These are phyloP conservation scores for Chanos chanos DNA, from an alignment of 2,797 vertebrate genomes.

Conservation along the genomic window DNA sequence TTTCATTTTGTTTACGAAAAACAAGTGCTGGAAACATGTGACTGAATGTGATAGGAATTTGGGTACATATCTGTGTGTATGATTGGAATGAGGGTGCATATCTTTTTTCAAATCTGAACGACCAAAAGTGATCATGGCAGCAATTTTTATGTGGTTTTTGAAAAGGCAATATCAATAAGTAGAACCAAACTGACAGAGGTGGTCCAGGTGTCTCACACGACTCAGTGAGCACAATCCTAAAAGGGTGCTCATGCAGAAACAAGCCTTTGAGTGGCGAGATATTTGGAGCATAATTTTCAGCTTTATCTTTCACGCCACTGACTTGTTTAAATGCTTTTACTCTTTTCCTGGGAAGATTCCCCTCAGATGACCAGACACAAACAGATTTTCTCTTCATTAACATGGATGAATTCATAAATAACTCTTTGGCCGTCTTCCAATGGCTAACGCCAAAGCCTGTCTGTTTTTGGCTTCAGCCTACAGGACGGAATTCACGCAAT, in stretches of 20 bases:
- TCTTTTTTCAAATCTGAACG: too few relatives aligned
- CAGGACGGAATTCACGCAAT: slow-evolving; percentile 1
- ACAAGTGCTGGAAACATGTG: too few relatives aligned
- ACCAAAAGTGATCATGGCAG: too few relatives aligned
- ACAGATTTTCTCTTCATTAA: neutral
- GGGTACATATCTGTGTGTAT: too few relatives aligned
- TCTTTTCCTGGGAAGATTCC: slow-evolving; percentile 10
- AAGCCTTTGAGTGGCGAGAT: slow-evolving; percentile 7
- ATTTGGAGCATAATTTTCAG: slow-evolving; percentile 5
- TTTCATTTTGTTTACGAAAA: slow-evolving; percentile 29
- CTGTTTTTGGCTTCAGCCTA: neutral
- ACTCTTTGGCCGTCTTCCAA: neutral
- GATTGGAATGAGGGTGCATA: too few relatives aligned
- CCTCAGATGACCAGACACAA: neutral
- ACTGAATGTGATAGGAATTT: too few relatives aligned
- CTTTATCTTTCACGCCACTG: neutral
- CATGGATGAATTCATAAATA: neutral
- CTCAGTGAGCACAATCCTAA: neutral
- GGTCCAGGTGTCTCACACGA: slow-evolving; percentile 7
- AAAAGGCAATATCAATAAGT: too few relatives aligned
- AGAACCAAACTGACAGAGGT: neutral
- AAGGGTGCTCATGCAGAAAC: slow-evolving; percentile 7
- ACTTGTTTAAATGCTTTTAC: neutral
- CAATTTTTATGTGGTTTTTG: too few relatives aligned
- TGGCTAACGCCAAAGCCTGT: neutral